Percentiles rank a stretch among this genome's conserved stretches.
Evolutionary conservation across 2,888 invertebrate species (phyloP).

Genomic region (Nesidiocoris tenuis): DNA sequence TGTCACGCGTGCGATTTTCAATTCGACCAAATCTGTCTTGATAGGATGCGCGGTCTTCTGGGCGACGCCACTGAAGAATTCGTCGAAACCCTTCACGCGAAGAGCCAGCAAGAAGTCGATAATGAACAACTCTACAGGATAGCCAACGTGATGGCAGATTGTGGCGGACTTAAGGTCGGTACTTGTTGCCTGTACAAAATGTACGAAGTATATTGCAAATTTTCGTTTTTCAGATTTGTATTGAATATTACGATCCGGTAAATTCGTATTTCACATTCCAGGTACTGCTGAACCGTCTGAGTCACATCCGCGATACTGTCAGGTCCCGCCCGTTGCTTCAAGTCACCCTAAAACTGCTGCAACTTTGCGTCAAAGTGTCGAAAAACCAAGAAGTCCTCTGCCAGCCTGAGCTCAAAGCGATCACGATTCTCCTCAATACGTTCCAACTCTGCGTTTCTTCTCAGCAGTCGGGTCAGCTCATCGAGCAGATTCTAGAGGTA

Average conservation of each 20-base stretch:
- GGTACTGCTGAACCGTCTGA: conserved; percentile 80
- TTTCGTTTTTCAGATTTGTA: not conserved
- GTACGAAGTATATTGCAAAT: not conserved
- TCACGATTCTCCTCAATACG: conserved; percentile 79
- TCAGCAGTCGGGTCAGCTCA: conserved; percentile 70
- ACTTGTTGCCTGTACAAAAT: no score
- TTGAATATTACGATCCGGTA: no score
- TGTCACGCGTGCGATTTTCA: not conserved
- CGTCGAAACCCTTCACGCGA: conserved; percentile 87
- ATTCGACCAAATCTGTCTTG: not conserved
- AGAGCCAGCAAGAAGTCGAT: conserved; percentile 81
- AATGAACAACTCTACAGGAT: conserved; percentile 92
- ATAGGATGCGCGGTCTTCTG: conserved; percentile 83
- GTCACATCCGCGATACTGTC: conserved; percentile 78
- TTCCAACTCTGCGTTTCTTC: conserved; percentile 69
- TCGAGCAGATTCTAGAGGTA: conserved; percentile 85
- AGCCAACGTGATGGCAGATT: conserved; percentile 81
- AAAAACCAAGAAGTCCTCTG: conserved; percentile 86
- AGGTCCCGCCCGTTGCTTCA: conserved; percentile 82
- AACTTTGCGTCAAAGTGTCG: conserved; percentile 85
- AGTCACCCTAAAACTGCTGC: conserved; percentile 85
- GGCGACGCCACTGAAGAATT: conserved; percentile 99
- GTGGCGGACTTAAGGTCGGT: conserved; percentile 64
- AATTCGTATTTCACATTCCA: conserved; percentile 54
- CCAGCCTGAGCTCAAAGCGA: conserved; percentile 78